These are phyloP conservation scores for Tetramorium parvispinum DNA, from an alignment of 1,140 invertebrate genomes.

Conservation along the genomic window DNA sequence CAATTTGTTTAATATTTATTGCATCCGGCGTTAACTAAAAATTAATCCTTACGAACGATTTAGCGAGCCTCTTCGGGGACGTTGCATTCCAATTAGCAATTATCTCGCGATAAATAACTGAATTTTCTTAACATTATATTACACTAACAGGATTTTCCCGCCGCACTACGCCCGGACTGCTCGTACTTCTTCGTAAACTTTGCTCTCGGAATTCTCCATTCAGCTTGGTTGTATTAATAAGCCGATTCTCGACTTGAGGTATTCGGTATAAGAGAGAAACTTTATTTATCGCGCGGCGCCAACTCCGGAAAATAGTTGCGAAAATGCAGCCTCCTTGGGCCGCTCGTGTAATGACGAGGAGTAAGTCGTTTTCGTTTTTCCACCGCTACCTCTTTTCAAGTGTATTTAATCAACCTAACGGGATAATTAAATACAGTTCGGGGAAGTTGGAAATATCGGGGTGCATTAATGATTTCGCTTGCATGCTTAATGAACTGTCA, in stretches of 20 bases:
- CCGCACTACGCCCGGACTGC: background rate
- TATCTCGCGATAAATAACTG: slow-evolving; percentile 42
- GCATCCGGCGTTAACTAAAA: background rate
- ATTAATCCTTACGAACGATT: slow-evolving; percentile 6
- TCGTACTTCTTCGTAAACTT: slow-evolving; percentile 40
- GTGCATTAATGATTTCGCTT: slow-evolving; percentile 12
- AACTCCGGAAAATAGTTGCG: slow-evolving; percentile 47
- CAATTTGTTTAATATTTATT: background rate
- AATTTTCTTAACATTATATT: slow-evolving; percentile 42
- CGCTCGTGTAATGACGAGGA: slow-evolving; percentile 3
- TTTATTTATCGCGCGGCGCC: slow-evolving; percentile 49
- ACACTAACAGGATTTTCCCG: slow-evolving; percentile 29
- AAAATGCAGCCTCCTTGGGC: slow-evolving; percentile 12
- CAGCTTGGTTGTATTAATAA: slow-evolving; percentile 49
- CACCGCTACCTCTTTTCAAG: background rate
- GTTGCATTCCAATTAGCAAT: slow-evolving; percentile 17
- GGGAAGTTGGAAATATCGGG: background rate
- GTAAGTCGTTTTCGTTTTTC: slow-evolving; percentile 21
- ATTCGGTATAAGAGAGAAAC: slow-evolving; percentile 45
- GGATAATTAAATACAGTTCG: slow-evolving; percentile 46
- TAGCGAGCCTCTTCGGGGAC: background rate
- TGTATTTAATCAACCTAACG: slow-evolving; percentile 36
- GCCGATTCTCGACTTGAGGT: slow-evolving; percentile 51
- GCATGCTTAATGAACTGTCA: slow-evolving; percentile 11
- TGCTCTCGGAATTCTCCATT: slow-evolving; percentile 46